phyloP scores from a whole-genome alignment of 2,113 vertebrate genomes.

The Colistium nudipinnis region DNA sequence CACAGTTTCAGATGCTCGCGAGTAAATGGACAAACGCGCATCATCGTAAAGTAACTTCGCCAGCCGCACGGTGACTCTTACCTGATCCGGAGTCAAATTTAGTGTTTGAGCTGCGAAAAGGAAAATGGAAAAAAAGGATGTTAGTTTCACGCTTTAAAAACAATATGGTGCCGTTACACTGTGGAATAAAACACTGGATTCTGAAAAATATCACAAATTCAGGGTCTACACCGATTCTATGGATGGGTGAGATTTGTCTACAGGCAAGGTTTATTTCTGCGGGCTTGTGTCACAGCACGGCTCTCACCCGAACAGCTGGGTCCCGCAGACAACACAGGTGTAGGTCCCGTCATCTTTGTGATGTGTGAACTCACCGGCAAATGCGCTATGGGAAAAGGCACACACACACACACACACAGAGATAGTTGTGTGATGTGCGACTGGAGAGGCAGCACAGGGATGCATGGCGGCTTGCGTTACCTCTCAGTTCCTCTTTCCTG shows the following conservation, averaged over 20 bases:
- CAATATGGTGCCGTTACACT: neutral
- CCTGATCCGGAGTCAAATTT: slow-evolving; percentile 99
- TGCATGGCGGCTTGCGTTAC: slow-evolving; percentile 66
- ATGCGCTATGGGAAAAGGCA: slow-evolving; percentile 84
- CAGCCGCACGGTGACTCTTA: slow-evolving; percentile 73
- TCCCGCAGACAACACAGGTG: slow-evolving; percentile 91
- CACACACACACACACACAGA: neutral
- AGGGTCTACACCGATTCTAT: neutral
- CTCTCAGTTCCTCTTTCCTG: slow-evolving; percentile 98
- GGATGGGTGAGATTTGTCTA: neutral
- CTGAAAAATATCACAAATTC: neutral
- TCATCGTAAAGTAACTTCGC: too few species aligned
- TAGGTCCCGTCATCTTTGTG: slow-evolving; percentile 91
- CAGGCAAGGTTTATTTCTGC: neutral
- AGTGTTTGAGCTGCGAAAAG: slow-evolving; percentile 88
- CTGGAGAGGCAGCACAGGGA: neutral
- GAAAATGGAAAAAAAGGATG: slow-evolving; percentile 31
- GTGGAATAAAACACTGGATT: too few species aligned
- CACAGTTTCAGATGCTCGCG: too few species aligned
- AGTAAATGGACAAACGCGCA: neutral
- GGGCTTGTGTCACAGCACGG: neutral
- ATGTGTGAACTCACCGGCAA: slow-evolving; percentile 89
- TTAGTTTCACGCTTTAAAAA: accelerated
- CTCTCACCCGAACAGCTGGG: slow-evolving; percentile 90
- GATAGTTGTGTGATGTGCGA: neutral